Evolutionary conservation across 2,888 invertebrate genomes (phyloP), one percentile per base, ranked within the genome.

Genomic region (Scaptodrosophila latifasciaeformis): DNA sequence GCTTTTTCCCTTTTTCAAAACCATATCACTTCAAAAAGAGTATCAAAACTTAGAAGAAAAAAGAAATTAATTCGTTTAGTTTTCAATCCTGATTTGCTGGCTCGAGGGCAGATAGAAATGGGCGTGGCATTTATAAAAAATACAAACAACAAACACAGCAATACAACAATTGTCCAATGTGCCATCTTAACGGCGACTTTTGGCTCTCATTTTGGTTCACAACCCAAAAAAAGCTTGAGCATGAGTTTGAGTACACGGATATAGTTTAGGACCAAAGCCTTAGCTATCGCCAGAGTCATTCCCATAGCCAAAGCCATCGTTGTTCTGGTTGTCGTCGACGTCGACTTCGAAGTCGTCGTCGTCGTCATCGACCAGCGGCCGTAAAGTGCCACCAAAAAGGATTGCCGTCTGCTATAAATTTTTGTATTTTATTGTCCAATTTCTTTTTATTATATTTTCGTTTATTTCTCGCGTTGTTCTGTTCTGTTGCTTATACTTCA

Each of bases 351-450:
- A n/a, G n/a, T n/a, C n/a, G n/a, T n/a, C n/a, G n/a, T 31, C 10
- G 31, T 4, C 31, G 5, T 6, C 15, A 17, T 49, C 29, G 31
- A 30, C 49, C 44, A 53, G 15, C 30, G 18, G 45, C 53, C 53
- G 65, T 57, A 65, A 67, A 78, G 66, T 69, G 70, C 70, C 67
- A 76, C 65, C 67, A 62, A 63, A 78, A 79, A 75, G 75, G 75
- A 75, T 75, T 75, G 79, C 70, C 67, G 62, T 75, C 53, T 62
- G 77, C 77, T 68, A 79, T 76, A 76, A 76, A 76, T 76, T 76
- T 68, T 67, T 72, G 77, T 79, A 76, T 79, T 76, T 76, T 76
- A 76, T 79, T 79, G 76, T 76, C 74, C 77, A 76, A 76, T 76
- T 76, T 76, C 70, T 79, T 79, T 76, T 79, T 76, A 76, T 79